phyloP scores from a whole-genome alignment of 2,113 vertebrate genomes.

The Aldabrachelys gigantea region DNA sequence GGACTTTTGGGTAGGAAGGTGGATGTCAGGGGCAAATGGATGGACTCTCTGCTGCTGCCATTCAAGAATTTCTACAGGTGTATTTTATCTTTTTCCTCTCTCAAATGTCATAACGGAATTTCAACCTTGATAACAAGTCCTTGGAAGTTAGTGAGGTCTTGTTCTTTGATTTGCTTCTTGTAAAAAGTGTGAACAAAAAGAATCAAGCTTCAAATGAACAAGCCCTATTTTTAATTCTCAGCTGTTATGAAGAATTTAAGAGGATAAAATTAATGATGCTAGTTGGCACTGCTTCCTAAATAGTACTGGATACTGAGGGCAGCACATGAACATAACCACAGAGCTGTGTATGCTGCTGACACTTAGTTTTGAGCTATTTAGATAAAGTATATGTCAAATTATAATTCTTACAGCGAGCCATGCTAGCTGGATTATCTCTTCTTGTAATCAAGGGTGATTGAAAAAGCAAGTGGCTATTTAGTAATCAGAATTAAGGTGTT shows the following conservation, averaged over 20 bases:
- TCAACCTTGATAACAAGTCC: not conserved
- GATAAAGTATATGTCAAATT: slow-evolving; percentile 6
- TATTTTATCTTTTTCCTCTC: not conserved
- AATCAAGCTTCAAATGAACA: not conserved
- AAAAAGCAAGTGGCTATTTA: slow-evolving; percentile 28
- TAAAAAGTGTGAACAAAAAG: not conserved
- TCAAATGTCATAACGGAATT: not conserved
- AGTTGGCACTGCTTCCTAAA: slow-evolving; percentile 4
- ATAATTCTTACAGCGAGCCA: not conserved
- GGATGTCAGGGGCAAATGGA: not conserved
- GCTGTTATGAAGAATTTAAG: not conserved
- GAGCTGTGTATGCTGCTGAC: not conserved
- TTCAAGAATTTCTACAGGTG: not conserved
- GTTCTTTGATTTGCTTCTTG: not conserved
- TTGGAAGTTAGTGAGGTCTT: not conserved
- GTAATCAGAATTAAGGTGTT: not conserved
- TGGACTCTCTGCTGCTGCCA: not conserved
- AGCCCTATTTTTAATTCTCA: not conserved
- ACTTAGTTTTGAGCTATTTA: not conserved
- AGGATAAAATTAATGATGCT: not conserved
- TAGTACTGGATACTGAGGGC: not conserved
- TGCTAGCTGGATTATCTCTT: not conserved
- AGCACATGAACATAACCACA: slow-evolving; percentile 24
- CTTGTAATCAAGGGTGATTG: slow-evolving; percentile 35
- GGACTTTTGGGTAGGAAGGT: not conserved